phyloP scores from a whole-genome alignment of 2,797 vertebrate species.

The Threskiornis aethiopicus region DNA sequence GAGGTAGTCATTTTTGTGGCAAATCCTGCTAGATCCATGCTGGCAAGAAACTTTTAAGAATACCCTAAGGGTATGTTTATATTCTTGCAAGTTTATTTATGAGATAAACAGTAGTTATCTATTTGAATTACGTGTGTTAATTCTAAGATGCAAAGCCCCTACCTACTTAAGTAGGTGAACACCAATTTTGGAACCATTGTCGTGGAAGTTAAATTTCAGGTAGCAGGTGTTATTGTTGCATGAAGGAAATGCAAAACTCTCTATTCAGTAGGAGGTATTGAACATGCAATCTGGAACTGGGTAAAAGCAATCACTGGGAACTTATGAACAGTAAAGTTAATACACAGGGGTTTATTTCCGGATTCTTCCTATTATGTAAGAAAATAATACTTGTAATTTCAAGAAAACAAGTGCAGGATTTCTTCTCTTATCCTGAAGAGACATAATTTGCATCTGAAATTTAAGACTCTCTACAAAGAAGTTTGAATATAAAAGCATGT shows the following conservation, averaged over 20 bases:
- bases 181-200: background rate
- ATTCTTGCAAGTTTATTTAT: background rate
- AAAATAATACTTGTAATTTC: background rate
- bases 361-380: background rate
- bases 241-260: background rate
- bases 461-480: background rate
- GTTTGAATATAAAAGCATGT: background rate
- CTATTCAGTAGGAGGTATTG: background rate
- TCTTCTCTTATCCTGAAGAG: background rate
- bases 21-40: background rate
- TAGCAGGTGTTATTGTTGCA: background rate
- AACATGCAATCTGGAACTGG: background rate
- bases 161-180: background rate
- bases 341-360: accelerated
- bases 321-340: background rate
- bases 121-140: background rate
- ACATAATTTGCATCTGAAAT: background rate
- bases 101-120: background rate
- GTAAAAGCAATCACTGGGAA: background rate
- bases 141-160: background rate
- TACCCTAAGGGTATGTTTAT: background rate
- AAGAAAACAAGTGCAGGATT: background rate
- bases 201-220: background rate
- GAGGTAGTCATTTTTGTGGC: background rate
- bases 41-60: background rate